A percentile compares a stretch with the other conserved stretches of the same genome.
Conservation (phyloP, 2,888 invertebrate genomes). For the Polydrusus pterygomalis region DNA sequence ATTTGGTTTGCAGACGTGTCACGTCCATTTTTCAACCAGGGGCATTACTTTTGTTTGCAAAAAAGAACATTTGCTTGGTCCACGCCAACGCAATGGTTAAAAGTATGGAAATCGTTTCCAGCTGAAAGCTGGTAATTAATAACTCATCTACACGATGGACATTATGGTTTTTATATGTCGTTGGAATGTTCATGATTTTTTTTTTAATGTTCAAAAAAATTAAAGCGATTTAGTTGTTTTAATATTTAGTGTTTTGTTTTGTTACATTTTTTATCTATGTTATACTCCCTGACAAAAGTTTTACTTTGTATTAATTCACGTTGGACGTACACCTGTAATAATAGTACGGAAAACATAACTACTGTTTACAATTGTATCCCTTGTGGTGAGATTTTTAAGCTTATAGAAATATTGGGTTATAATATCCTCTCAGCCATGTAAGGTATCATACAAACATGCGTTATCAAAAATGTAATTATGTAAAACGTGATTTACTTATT, state of each 20-base stretch:
- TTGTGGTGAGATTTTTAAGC: no score
- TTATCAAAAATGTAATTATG: no score
- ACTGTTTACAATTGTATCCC: no score
- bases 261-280: not conserved
- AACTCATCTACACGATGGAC: slow-evolving; percentile 9
- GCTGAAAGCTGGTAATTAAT: slow-evolving; percentile 22
- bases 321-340: no score
- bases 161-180: not conserved
- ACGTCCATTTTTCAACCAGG: slow-evolving; percentile 13
- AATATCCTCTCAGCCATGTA: no score
- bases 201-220: not conserved
- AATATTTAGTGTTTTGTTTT: not conserved
- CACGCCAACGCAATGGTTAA: slow-evolving; percentile 2
- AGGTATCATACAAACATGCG: no score
- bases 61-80: slow-evolving; percentile 22
- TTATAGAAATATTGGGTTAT: no score
- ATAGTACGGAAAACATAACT: no score
- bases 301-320: no score
- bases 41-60: slow-evolving; percentile 17
- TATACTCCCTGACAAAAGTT: no score
- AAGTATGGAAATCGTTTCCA: slow-evolving; percentile 22
- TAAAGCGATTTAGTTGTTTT: not conserved
- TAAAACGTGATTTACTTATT: no score
- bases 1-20: slow-evolving; percentile 14
- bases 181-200: not conserved